Base-by-base conservation (phyloP, 1,140 invertebrate genomes). In the Centruroides sculpturatus region DNA sequence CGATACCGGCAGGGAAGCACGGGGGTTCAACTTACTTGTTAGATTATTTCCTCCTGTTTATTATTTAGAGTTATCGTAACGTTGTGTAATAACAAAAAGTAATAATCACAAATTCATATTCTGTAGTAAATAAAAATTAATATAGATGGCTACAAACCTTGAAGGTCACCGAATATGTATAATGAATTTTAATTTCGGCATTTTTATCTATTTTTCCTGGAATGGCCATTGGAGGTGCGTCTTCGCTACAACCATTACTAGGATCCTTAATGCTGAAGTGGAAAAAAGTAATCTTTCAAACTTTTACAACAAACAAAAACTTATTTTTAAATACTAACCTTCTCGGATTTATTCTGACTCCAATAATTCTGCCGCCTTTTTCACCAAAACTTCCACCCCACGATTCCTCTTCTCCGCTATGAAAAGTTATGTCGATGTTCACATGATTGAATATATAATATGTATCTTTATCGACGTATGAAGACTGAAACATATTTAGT, bases 391-490 rank as follows among this genome's bases (percentile, higher is more conserved):
- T 75, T 59, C 76, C 78, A 55, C 87, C 86, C 90, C 89, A 92
- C 47, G 93, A 89, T 71, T 92, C 87, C 41, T 80, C 74, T 46
- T 77, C 78, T 3, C 87, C 87, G 72, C 86, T 92, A 71, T 98
- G 92, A 75, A 97, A 99, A 11, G 84, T 89, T 52, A 99, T 88
- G 56, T 79, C 82, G 60, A 99, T 78, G 73, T 98, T 90, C 10
- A 98, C 89, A 76, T 99, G 95, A 77, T 99, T 99, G 75, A 94
- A 97, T 23, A 97, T 75, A 75, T 93, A 98, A 72, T 87, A 96
- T 1, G 84, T 85, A 64, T 87, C 82, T 2, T 78, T 73, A 64
- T 80, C 76, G 63, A 76, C 80, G 66, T 79, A 83, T 0, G 65
- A 61, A 36, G 58, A 51, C 62, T 65, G 50, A 56, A 57, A 66